A percentile compares a stretch with the other conserved stretches of the same genome.
Evolutionary conservation across 2,888 invertebrate species (phyloP).

Genomic region (Gymnoscelis rufifasciata): DNA sequence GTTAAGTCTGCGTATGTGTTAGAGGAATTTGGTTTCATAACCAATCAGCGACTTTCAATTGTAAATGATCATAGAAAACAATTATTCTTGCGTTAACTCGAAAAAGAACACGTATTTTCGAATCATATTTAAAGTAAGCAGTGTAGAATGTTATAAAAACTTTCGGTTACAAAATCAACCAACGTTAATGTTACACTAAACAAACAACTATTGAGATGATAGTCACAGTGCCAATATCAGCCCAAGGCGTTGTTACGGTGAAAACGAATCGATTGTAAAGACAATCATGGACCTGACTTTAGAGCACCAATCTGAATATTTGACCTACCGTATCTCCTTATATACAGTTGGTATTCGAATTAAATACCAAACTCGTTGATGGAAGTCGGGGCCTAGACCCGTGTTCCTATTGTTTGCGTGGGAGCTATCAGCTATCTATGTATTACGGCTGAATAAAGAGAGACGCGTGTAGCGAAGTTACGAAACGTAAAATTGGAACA

Average conservation of each 20-base stretch:
- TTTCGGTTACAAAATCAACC: no score
- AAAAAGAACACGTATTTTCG: no score
- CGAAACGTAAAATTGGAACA: slow-evolving; percentile 20
- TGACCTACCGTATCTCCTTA: no score
- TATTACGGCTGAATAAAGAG: slow-evolving; percentile 47
- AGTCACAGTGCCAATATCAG: slow-evolving; percentile 13
- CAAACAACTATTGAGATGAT: not conserved
- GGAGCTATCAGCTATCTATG: slow-evolving; percentile 50
- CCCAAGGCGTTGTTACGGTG: slow-evolving; percentile 44
- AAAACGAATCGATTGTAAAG: slow-evolving; percentile 63
- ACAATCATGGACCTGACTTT: slow-evolving; percentile 42
- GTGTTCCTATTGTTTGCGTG: slow-evolving; percentile 67
- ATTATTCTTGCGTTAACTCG: no score
- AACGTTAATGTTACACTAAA: no score
- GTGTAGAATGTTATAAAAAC: no score
- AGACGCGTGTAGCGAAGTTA: slow-evolving; percentile 20
- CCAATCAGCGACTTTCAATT: not conserved
- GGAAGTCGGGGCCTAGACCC: slow-evolving; percentile 30
- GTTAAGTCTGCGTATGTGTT: not conserved
- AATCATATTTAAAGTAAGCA: no score
- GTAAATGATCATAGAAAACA: no score
- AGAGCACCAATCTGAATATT: no score
- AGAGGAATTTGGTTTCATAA: slow-evolving; percentile 1
- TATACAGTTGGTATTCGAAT: no score
- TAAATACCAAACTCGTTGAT: not conserved